A percentile compares a stretch with the other conserved stretches of the same genome.
phyloP scores from a whole-genome alignment of 2,797 vertebrate genomes.

The Miopithecus talapoin region DNA sequence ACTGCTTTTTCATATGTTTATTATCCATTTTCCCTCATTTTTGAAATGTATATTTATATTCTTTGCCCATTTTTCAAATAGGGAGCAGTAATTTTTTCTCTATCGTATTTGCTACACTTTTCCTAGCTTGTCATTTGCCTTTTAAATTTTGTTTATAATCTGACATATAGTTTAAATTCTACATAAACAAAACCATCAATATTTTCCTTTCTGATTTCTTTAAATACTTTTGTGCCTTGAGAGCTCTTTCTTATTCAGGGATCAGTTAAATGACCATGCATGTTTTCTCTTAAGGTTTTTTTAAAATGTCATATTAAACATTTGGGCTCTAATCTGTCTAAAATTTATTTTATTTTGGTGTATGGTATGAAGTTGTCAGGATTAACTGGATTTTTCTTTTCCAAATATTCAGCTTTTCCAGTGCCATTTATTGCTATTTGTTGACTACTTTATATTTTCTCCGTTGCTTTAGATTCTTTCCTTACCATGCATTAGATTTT shows the following conservation, averaged over 20 bases:
- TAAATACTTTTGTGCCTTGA: not conserved
- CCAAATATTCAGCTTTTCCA: not conserved
- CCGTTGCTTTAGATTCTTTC: not conserved
- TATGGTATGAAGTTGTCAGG: not conserved
- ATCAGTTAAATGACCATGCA: not conserved
- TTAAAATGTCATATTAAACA: not conserved
- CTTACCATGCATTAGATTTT: not conserved
- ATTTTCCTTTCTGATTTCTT: slow-evolving; percentile 39
- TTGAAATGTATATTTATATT: slow-evolving; percentile 14
- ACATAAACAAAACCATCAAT: not conserved
- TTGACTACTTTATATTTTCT: slow-evolving; percentile 21
- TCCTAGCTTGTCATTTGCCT: slow-evolving; percentile 14
- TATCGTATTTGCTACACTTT: slow-evolving; percentile 7
- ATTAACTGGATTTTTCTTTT: slow-evolving; percentile 33
- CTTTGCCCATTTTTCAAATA: not conserved
- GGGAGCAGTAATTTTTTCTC: not conserved
- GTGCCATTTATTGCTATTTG: slow-evolving; percentile 35
- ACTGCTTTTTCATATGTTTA: not conserved
- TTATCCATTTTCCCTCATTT: not conserved
- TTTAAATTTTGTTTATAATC: slow-evolving; percentile 45
- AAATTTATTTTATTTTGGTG: slow-evolving; percentile 51
- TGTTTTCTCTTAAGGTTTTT: not conserved
- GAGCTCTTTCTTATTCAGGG: not conserved
- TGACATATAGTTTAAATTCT: slow-evolving; percentile 32
- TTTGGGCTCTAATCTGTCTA: slow-evolving; percentile 3